Percentiles rank a stretch among this genome's conserved stretches.
These are phyloP conservation scores for Drosophila persimilis DNA, from an alignment of 1,140 invertebrate genomes.

Conservation along the genomic window DNA sequence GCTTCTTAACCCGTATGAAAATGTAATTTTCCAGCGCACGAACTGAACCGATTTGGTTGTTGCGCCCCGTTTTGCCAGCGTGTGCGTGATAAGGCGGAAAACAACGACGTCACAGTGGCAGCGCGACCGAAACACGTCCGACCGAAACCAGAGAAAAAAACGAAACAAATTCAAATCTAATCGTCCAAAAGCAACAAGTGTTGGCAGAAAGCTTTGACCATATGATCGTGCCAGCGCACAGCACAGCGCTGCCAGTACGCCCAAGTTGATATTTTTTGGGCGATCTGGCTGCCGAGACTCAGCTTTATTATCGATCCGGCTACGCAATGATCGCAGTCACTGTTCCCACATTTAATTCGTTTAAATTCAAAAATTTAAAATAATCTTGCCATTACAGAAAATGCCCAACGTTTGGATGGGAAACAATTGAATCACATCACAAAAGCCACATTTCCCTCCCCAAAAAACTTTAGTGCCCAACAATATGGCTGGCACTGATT, in stretches of 20 bases:
- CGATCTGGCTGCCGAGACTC: constrained; percentile 14
- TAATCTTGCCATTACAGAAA: constrained; percentile 52
- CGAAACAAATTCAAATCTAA: not conserved
- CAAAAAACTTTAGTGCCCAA: constrained; percentile 36
- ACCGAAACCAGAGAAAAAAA: constrained; percentile 1
- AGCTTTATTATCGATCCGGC: constrained; percentile 7
- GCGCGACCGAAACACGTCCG: constrained; percentile 28
- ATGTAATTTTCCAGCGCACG: constrained; percentile 47
- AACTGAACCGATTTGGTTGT: constrained; percentile 12
- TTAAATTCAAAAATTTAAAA: constrained; percentile 8
- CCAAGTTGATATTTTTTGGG: not conserved
- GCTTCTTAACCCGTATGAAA: constrained; percentile 32
- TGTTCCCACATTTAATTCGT: not conserved
- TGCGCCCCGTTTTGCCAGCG: constrained; percentile 36
- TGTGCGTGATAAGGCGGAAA: constrained; percentile 40
- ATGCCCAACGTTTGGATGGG: constrained; percentile 40
- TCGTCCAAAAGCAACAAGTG: constrained; percentile 30
- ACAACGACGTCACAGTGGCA: constrained; percentile 16
- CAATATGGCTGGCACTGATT: constrained; percentile 51
- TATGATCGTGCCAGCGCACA: constrained; percentile 3
- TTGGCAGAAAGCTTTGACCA: constrained; percentile 4
- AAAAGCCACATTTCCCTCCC: constrained; percentile 40
- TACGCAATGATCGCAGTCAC: not conserved
- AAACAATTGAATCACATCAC: constrained; percentile 36
- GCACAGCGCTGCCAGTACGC: not conserved